These are phyloP conservation scores for Coracopsis vasa DNA, from an alignment of 2,113 vertebrate genomes.

Conservation along the genomic window DNA sequence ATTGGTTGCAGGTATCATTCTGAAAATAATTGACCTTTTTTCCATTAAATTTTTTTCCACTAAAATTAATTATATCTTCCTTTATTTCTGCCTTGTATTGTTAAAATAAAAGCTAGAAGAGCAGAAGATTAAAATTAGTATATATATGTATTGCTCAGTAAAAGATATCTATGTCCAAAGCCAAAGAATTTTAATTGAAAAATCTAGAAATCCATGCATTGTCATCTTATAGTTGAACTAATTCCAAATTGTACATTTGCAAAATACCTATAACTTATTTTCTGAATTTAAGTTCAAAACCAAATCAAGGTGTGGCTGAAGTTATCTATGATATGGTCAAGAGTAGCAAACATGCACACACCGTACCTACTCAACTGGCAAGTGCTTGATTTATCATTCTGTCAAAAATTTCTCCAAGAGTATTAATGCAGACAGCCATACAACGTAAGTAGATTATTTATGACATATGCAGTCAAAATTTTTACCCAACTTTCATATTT, in stretches of 20 bases:
- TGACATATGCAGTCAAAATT: not conserved
- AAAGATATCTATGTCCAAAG: not conserved
- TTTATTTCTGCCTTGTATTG: not conserved
- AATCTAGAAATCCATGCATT: not conserved
- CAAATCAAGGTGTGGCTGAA: not conserved
- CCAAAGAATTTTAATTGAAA: not conserved
- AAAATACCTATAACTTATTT: not conserved
- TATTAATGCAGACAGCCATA: not conserved
- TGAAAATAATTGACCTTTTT: not conserved
- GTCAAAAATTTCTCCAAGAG: not conserved
- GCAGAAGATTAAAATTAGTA: not conserved
- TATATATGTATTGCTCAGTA: not conserved
- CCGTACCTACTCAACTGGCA: not conserved
- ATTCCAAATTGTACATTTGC: not conserved
- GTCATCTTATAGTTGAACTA: not conserved
- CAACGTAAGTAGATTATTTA: not conserved
- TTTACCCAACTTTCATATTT: not conserved
- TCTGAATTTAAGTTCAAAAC: not conserved
- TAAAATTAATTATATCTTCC: not conserved
- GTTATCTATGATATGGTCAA: not conserved
- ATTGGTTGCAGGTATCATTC: not conserved
- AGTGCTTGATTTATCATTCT: not conserved
- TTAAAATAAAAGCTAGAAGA: not conserved
- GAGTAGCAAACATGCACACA: not conserved
- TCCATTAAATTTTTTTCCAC: not conserved